A percentile compares a stretch with the other conserved stretches of the same genome.
Conservation (phyloP, 2,797 vertebrate species). For the Rhinatrema bivittatum region DNA sequence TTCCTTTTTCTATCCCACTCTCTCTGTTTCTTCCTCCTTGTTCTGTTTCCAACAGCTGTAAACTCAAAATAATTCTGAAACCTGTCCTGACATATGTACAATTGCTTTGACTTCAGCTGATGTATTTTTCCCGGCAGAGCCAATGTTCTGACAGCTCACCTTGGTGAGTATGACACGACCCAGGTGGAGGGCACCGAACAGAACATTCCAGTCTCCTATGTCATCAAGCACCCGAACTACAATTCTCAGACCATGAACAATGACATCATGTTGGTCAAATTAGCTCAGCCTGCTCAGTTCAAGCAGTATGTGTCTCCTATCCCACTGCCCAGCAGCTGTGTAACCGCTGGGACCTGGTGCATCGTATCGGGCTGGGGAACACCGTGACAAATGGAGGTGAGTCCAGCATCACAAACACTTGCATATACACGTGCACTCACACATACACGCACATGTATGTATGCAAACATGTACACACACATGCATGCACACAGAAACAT, state of each 20-base stretch:
- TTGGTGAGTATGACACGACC: not conserved
- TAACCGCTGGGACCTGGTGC: not conserved
- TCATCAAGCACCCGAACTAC: not conserved
- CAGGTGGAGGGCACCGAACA: not conserved
- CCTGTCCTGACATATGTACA: not conserved
- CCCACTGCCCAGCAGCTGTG: not conserved
- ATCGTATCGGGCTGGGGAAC: constrained; percentile 1
- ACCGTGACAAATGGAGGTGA: not conserved
- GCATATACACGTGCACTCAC: too few species aligned
- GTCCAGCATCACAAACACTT: too few species aligned
- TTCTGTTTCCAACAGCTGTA: too few species aligned
- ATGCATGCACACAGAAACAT: too few species aligned
- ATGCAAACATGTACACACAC: too few species aligned
- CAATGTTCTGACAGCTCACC: not conserved
- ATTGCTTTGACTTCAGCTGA: not conserved
- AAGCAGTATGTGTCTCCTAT: not conserved
- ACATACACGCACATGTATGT: too few species aligned
- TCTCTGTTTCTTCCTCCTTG: too few species aligned
- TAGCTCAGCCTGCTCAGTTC: not conserved
- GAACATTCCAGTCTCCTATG: not conserved
- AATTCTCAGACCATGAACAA: not conserved
- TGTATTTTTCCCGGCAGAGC: too few species aligned
- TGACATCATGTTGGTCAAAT: constrained; percentile 5
- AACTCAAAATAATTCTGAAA: too few species aligned
- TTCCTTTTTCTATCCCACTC: too few species aligned